phyloP scores from a whole-genome alignment of 2,888 invertebrate species.

The Callyntrura sp. region DNA sequence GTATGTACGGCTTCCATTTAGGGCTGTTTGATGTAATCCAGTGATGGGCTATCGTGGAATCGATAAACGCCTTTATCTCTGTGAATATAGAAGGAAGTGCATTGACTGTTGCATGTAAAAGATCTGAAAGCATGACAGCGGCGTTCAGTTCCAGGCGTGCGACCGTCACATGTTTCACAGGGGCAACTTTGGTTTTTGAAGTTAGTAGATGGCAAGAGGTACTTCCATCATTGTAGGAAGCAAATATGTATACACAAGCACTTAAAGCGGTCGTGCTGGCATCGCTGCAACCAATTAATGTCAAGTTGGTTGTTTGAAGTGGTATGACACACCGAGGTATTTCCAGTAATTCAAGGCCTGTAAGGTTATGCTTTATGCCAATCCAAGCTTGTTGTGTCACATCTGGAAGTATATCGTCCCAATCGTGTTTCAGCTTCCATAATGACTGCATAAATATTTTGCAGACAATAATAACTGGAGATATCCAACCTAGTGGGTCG shows the following conservation, averaged over 20 bases:
- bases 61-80: neutral
- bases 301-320: constrained; percentile 36
- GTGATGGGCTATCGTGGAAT: constrained; percentile 69
- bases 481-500: constrained; percentile 10
- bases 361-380: neutral
- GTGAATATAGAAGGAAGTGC: neutral
- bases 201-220: constrained; percentile 66
- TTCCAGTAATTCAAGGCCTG: neutral
- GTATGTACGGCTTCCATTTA: constrained; percentile 83
- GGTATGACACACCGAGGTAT: constrained; percentile 58
- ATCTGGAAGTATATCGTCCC: constrained; percentile 83
- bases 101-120: constrained; percentile 64
- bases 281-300: constrained; percentile 83
- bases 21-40: constrained; percentile 82
- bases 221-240: no score
- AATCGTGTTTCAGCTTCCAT: constrained; percentile 82
- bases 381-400: constrained; percentile 53
- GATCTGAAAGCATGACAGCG: constrained; percentile 83
- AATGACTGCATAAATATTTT: constrained; percentile 83
- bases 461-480: constrained; percentile 73
- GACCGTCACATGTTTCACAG: constrained; percentile 82
- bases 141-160: constrained; percentile 84
- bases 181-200: constrained; percentile 83
- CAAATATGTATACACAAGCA: constrained; percentile 81
- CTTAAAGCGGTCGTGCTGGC: constrained; percentile 82